Evolutionary conservation across 2,888 invertebrate species (phyloP).

Genomic region (Melinaea menophilus): DNA sequence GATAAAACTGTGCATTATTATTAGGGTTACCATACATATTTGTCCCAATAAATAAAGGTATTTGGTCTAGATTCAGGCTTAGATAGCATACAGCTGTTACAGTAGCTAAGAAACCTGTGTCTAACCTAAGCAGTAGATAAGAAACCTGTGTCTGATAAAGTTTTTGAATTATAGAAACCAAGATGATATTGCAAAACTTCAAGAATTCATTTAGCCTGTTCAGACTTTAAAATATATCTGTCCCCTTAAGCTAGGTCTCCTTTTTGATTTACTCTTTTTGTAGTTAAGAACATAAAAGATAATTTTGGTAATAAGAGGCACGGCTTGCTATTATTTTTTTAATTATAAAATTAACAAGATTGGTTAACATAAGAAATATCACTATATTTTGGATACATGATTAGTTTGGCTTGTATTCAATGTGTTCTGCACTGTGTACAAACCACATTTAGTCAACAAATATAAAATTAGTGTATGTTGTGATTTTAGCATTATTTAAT

Average conservation of each 20-base stretch:
- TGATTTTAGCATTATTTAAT: constrained; percentile 53
- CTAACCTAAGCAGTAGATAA: too few species aligned
- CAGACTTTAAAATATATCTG: too few species aligned
- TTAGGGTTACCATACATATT: too few species aligned
- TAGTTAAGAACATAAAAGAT: not conserved
- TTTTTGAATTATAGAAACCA: too few species aligned
- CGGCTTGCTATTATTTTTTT: constrained; percentile 1
- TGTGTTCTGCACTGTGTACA: constrained; percentile 34
- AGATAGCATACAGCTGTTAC: too few species aligned
- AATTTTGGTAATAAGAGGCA: not conserved
- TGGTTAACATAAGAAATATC: constrained; percentile 7
- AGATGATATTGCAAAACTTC: too few species aligned
- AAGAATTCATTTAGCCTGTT: too few species aligned
- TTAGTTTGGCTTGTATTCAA: not conserved
- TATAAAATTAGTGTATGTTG: constrained; percentile 52
- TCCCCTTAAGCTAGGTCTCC: not conserved
- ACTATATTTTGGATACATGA: constrained; percentile 29
- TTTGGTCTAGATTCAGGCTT: too few species aligned
- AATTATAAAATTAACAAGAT: not conserved
- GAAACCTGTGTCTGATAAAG: too few species aligned
- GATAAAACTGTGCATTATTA: too few species aligned
- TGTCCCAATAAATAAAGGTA: too few species aligned
- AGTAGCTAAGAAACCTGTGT: too few species aligned
- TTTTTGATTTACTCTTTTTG: not conserved
- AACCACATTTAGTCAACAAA: constrained; percentile 49